A percentile compares a stretch with the other conserved stretches of the same genome.
These are phyloP conservation scores for Epizoanthus ramosus DNA, from an alignment of 92 coral and sea anemone genomes.

Conservation along the genomic window DNA sequence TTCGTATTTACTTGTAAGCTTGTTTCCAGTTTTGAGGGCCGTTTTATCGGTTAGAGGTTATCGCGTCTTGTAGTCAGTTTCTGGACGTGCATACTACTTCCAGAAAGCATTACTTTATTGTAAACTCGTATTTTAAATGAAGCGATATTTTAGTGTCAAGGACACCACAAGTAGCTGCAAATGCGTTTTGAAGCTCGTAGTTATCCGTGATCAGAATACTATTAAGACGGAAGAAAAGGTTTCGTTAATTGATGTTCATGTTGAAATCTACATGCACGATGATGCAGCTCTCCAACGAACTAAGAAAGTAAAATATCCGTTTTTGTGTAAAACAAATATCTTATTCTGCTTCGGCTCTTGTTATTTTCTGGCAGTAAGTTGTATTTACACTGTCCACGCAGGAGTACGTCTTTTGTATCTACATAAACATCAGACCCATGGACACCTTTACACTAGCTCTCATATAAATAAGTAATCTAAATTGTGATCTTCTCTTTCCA, in stretches of 20 bases:
- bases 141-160: neutral
- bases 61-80: slow-evolving; percentile 5
- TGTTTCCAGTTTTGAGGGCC: neutral
- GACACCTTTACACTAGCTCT: neutral
- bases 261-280: neutral
- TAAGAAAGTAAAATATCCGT: neutral
- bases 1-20: neutral
- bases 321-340: neutral
- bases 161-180: neutral
- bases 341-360: neutral
- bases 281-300: neutral
- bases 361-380: neutral
- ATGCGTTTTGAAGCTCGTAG: neutral
- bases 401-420: slow-evolving; percentile 17
- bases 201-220: too few relatives aligned
- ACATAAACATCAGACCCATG: neutral
- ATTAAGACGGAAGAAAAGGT: too few relatives aligned
- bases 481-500: slow-evolving; percentile 16
- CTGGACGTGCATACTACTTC: neutral
- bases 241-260: too few relatives aligned
- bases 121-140: neutral
- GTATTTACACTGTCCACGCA: neutral
- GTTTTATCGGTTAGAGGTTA: neutral
- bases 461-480: slow-evolving; percentile 7
- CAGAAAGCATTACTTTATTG: neutral